Conservation (phyloP, 2,113 vertebrate genomes). For the Elephantulus edwardii region DNA sequence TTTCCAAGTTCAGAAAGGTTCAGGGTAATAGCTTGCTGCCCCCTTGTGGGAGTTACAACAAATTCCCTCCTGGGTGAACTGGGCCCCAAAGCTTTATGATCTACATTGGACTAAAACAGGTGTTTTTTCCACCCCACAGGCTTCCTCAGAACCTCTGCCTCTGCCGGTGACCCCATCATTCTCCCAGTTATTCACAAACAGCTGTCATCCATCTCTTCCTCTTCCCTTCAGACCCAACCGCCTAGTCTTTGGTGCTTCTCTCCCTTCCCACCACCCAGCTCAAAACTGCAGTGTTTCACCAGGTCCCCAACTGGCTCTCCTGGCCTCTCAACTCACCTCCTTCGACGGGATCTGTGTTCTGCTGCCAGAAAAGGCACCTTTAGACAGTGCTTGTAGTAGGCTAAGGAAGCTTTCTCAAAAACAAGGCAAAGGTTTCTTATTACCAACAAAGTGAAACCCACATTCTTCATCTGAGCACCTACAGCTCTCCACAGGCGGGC, state of each 20-base stretch:
- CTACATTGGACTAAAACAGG: neutral
- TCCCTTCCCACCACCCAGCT: conserved; percentile 13
- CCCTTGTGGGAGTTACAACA: conserved; percentile 61
- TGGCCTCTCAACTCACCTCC: neutral
- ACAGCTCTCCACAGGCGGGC: neutral
- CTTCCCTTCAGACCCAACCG: neutral
- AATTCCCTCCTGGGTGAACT: conserved; percentile 2
- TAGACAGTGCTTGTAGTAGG: neutral
- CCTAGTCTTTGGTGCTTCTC: neutral
- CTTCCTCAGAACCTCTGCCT: conserved; percentile 1
- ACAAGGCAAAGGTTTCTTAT: neutral
- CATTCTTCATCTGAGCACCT: neutral
- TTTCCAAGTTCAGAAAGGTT: conserved; percentile 10
- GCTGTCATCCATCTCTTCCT: neutral
- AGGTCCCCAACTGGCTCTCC: neutral
- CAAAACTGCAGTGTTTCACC: neutral
- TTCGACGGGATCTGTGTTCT: neutral
- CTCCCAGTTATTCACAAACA: neutral
- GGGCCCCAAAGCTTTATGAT: neutral
- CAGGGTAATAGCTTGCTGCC: conserved; percentile 65
- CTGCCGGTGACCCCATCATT: neutral
- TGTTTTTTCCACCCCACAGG: neutral
- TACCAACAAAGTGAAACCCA: conserved; percentile 16
- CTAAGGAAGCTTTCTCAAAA: neutral
- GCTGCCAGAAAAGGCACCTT: conserved; percentile 28